phyloP scores from a whole-genome alignment of 2,888 invertebrate genomes.

The Cantharis flavilabris region DNA sequence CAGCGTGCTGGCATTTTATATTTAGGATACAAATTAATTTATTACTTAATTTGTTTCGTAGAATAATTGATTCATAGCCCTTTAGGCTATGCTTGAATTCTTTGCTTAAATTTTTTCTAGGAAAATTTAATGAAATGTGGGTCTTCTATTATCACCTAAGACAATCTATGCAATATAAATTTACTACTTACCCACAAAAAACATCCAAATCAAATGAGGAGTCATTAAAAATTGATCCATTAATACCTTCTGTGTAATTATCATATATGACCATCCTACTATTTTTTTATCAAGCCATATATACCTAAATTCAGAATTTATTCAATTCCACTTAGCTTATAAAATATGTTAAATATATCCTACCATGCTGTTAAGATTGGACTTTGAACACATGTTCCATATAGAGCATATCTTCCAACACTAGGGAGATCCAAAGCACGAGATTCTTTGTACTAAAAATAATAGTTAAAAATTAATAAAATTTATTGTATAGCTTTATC shows the following conservation, averaged over 20 bases:
- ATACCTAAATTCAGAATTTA: slow-evolving; percentile 66
- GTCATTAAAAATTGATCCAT: slow-evolving; percentile 80
- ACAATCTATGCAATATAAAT: neutral
- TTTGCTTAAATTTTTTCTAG: no score
- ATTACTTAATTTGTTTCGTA: no score
- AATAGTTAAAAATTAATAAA: slow-evolving; percentile 19
- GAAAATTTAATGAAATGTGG: no score
- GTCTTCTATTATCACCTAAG: no score
- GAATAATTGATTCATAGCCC: no score
- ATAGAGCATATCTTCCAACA: slow-evolving; percentile 63
- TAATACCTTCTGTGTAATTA: slow-evolving; percentile 70
- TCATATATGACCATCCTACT: slow-evolving; percentile 66
- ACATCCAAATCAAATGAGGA: slow-evolving; percentile 70
- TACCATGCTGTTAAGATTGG: slow-evolving; percentile 68
- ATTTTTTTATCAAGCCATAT: slow-evolving; percentile 74
- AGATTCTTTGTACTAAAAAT: slow-evolving; percentile 45
- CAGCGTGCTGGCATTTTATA: no score
- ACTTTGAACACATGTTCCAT: slow-evolving; percentile 65
- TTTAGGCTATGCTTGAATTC: no score
- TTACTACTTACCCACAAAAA: slow-evolving; percentile 71
- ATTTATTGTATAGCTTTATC: no score
- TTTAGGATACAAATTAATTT: no score
- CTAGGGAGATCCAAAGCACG: slow-evolving; percentile 58
- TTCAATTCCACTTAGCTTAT: neutral
- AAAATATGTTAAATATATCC: neutral